Conservation (phyloP, 2,797 vertebrate genomes). For the Nannoperca australis region DNA sequence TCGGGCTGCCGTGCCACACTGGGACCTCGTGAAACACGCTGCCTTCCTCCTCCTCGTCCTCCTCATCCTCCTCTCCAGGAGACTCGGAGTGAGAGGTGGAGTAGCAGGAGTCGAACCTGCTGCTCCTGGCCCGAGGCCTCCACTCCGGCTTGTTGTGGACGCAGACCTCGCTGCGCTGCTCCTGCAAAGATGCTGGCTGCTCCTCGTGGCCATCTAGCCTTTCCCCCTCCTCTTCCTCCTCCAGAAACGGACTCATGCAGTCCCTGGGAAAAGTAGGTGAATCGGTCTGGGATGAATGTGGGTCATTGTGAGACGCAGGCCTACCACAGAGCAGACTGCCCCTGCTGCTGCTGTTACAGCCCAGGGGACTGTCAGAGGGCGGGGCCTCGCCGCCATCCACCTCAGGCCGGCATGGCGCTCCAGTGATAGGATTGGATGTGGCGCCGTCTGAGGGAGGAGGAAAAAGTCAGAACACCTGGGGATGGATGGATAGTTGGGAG, state of each 20-base stretch:
- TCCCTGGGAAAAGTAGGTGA: conserved; percentile 63
- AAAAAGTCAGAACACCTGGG: conserved; percentile 81
- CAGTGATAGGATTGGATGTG: conserved; percentile 56
- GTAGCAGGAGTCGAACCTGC: conserved; percentile 93
- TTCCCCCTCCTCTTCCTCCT: conserved; percentile 55
- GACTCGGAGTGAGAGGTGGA: conserved; percentile 92
- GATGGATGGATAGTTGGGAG: conserved; percentile 33
- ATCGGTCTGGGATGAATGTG: conserved; percentile 65
- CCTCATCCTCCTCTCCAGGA: conserved; percentile 87
- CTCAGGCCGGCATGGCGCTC: conserved; percentile 83
- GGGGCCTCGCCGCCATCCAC: conserved; percentile 82
- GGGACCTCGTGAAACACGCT: conserved; percentile 84
- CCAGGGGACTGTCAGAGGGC: conserved; percentile 81
- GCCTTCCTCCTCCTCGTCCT: conserved; percentile 85
- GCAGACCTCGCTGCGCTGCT: conserved; percentile 86
- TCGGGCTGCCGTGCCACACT: conserved; percentile 83
- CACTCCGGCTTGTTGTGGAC: conserved; percentile 78
- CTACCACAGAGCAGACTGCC: conserved; percentile 80
- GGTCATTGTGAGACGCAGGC: conserved; percentile 58
- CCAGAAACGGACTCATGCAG: conserved; percentile 63
- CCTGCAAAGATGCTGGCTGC: conserved; percentile 82
- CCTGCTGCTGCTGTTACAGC: conserved; percentile 76
- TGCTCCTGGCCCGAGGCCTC: conserved; percentile 86
- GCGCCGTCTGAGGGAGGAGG: conserved; percentile 81
- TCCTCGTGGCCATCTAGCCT: conserved; percentile 77